These are phyloP conservation scores for Etia nguti DNA, from an alignment of 2,113 vertebrate species.

Conservation along the genomic window DNA sequence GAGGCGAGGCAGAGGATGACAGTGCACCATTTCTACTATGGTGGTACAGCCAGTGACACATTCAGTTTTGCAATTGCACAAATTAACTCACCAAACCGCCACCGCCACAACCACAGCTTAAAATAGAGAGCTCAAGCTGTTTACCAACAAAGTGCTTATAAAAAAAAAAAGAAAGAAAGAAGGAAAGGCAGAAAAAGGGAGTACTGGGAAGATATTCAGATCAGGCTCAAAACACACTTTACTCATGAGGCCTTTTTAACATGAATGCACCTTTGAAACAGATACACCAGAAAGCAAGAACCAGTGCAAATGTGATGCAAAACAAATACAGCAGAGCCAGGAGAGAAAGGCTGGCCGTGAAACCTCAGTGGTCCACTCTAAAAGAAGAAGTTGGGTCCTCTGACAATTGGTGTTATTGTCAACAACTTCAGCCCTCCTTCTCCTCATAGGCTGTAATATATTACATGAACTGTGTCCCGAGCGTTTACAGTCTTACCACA, in stretches of 20 bases:
- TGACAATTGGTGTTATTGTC: constrained; percentile 43
- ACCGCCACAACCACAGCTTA: neutral
- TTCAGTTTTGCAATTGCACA: constrained; percentile 17
- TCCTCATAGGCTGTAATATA: neutral
- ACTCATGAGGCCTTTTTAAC: neutral
- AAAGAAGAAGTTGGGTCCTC: constrained; percentile 17
- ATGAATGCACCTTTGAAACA: neutral
- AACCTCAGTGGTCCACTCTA: constrained; percentile 19
- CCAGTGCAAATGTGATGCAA: neutral
- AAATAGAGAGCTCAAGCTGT: neutral
- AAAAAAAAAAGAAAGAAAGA: neutral
- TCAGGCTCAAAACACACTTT: neutral
- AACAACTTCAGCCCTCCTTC: constrained; percentile 25
- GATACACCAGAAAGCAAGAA: neutral
- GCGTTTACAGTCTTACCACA: neutral
- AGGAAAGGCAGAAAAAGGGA: neutral
- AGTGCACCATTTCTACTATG: constrained; percentile 52
- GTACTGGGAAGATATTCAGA: neutral
- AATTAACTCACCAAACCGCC: constrained; percentile 10
- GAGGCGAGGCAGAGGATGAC: constrained; percentile 32
- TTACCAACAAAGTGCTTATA: neutral
- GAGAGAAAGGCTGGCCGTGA: neutral
- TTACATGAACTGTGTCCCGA: neutral
- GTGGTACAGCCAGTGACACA: constrained; percentile 25
- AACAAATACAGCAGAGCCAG: neutral